Base-by-base conservation (phyloP, 2,113 vertebrate genomes). In the Dissostichus mawsoni region DNA sequence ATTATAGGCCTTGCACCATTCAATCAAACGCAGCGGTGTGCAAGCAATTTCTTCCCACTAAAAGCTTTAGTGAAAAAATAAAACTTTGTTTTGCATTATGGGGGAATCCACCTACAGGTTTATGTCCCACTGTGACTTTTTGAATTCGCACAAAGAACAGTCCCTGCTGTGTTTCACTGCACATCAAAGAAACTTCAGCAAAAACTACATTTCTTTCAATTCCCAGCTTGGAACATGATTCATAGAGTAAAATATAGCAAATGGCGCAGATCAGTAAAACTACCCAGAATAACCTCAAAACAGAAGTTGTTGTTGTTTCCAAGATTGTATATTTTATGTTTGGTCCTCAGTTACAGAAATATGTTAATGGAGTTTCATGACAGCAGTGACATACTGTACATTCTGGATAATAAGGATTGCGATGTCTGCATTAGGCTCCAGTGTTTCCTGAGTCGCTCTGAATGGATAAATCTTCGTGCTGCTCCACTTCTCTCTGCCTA, bases 131-230 rank as follows among this genome's bases (percentile, higher is more conserved):
- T 73, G 71, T 56, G 82, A 61, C 57, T 67, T 47, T 70, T 44
- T 50, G n/a, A 58, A 68, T 77, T 81, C 74, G 72, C 33, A 63
- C 53, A 13, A 63, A 25, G 58, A 64, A 14, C 25, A 55, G 25
- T 47, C 11, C 8, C 50, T 17, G 20, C 41, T 25, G 29, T 68
- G 48, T 62, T 47, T 29, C 18, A 11, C 6, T 2, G 17, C 41
- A 74, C 50, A 80, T 85, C 76, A 85, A 74, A 74, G 65, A 56
- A 52, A 74, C 51, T 51, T 18, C 44, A 41, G 56, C 69, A 14
- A 52, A 1, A 33, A 13, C 8, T 47, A 69, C 47, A 70, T 68
- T 72, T 65, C 36, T 65, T 59, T 17, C 56, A 63, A 66, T 45
- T 63, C 66, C 56, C 64, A 53, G 8, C 11, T 77, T 55, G 51